Percentiles rank a stretch among this genome's conserved stretches.
Conservation (phyloP, 2,113 vertebrate species). For the Reinhardtius hippoglossoides region DNA sequence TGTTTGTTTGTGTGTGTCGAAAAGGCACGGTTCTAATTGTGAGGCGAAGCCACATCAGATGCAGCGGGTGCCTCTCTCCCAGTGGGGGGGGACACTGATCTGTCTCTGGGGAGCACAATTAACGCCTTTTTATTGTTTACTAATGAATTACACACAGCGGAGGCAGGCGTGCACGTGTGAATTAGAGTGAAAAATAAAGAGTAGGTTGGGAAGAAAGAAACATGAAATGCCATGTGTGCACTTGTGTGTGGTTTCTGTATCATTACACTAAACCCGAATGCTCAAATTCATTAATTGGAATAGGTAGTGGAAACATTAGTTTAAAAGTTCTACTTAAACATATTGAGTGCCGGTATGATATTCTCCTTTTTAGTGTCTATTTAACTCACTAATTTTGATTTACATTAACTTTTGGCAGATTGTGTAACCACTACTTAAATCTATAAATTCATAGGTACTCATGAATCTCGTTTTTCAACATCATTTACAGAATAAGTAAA, state of each 20-base stretch:
- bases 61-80: slow-evolving; percentile 61
- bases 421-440: too few relatives aligned
- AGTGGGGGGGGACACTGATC: slow-evolving; percentile 55
- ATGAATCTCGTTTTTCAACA: too few relatives aligned
- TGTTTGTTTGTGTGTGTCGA: slow-evolving; percentile 63
- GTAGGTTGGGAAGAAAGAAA: slow-evolving; percentile 30
- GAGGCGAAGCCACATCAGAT: slow-evolving; percentile 65
- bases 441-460: too few relatives aligned
- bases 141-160: slow-evolving; percentile 77
- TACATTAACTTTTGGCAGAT: too few relatives aligned
- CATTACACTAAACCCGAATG: background rate
- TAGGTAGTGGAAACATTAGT: too few relatives aligned
- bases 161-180: slow-evolving; percentile 27
- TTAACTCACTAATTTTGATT: too few relatives aligned
- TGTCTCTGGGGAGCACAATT: slow-evolving; percentile 76
- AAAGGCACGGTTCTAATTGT: slow-evolving; percentile 62
- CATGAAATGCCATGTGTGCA: slow-evolving; percentile 2
- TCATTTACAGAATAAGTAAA: too few relatives aligned
- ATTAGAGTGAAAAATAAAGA: slow-evolving; percentile 47
- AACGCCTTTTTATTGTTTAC: slow-evolving; percentile 74
- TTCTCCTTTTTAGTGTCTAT: too few relatives aligned
- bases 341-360: too few relatives aligned
- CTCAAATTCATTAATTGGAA: background rate
- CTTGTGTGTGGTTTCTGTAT: background rate
- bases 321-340: too few relatives aligned